Conservation (phyloP, 2,113 vertebrate genomes). For the Petroica traversi region DNA sequence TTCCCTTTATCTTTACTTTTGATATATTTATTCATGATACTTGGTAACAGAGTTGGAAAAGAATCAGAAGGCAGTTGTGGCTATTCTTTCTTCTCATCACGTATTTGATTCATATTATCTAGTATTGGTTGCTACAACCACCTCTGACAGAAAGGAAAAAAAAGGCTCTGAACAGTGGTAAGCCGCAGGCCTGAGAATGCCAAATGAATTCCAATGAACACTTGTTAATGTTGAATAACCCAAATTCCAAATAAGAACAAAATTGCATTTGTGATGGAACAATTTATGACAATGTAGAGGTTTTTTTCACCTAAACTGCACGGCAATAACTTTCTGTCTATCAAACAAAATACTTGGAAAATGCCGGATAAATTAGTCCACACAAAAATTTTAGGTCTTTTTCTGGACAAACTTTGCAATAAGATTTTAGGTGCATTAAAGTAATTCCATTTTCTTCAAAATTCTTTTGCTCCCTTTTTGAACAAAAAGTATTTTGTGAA, state of each 20-base stretch:
- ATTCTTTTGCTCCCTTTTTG: not conserved
- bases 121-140: not conserved
- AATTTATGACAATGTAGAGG: not conserved
- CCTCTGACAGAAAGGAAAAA: not conserved
- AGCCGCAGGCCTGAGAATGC: not conserved
- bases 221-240: fast-evolving
- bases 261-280: not conserved
- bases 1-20: not conserved
- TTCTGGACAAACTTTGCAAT: not conserved
- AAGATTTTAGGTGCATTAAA: not conserved
- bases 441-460: not conserved
- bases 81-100: not conserved
- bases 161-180: not conserved
- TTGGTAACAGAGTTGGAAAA: not conserved
- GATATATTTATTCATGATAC: not conserved
- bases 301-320: not conserved
- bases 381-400: not conserved
- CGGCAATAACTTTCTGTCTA: not conserved
- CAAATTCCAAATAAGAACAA: not conserved
- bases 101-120: not conserved
- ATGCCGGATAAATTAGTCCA: not conserved
- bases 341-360: not conserved
- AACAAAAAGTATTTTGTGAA: not conserved
- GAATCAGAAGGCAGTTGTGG: not conserved
- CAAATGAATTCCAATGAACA: fast-evolving